Evolutionary conservation across 1,140 invertebrate genomes (phyloP), one percentile per base, ranked within the genome.

Genomic region (Eufriesea mexicana): DNA sequence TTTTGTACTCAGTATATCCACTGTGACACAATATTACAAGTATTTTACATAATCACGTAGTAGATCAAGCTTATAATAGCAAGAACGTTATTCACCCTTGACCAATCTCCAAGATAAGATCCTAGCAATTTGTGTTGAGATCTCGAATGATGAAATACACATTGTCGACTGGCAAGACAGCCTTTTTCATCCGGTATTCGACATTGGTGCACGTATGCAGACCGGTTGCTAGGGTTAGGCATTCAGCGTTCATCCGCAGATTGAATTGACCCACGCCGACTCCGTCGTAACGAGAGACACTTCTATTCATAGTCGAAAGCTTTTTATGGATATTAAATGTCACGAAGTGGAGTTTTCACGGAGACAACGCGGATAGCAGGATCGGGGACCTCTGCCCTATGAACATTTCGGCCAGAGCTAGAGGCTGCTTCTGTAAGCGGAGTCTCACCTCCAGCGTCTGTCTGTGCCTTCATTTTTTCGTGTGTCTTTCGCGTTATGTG

Each of bases 261-360:
- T 74, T 62, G 72, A 75, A 75, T 75, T 75, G 42, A 61, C 42
- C 42, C 23, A 2, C 25, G 18, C 45, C 35, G 35, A 61, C n/a
- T 47, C 25, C 25, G n/a, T 71, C 49, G 35, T 18, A 10, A 20
- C 45, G n/a, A 47, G 5, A 23, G 18, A 62, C 23, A 61, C 57
- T 62, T 62, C 49, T 14, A 35, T 75, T 75, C 45, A 35, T 49
- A 20, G 57, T 2, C 25, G 70, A 42, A 55, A 49, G 57, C 57
- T 28, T 75, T 62, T 75, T 62, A 75, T 51, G 45, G 25, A 62
- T 75, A 62, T 75, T 42, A 75, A 75, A 75, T 28, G 73, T 75
- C n/a, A 6, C n/a, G 28, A 25, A 23, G 73, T 49, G 45, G 57
- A 75, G 20, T 62, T 28, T 49, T 25, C 42, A 28, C 51, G 28